Evolutionary conservation across 1,140 invertebrate genomes (phyloP), one percentile per base, ranked within the genome.

Genomic region (Leptinotarsa lineolata): DNA sequence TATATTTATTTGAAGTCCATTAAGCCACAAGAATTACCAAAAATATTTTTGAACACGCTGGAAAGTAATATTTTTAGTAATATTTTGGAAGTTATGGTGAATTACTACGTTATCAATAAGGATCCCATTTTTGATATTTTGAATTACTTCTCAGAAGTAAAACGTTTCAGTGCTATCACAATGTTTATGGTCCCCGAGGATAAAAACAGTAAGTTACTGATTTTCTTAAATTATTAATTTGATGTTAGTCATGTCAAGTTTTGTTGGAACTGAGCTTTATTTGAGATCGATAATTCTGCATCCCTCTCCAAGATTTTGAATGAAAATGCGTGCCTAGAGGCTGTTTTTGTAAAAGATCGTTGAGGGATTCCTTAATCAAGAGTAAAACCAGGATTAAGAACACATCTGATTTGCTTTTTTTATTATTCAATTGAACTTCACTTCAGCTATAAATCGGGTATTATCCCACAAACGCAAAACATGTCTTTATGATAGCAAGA

Each of bases 131-230:
- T 76, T 70, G 68, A 77, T 15, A 80, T 74, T 77, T 72, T 83
- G 44, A 45, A 66, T 18, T 44, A 70, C 60, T 72, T 83, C 11
- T 74, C 78, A 2, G 30, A 80, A 74, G 79, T 83, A 2, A 78
- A 77, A 63, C 73, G 82, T 45, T 83, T 83, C 73, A 73, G 75
- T 24, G 74, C 80, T 67, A 72, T 83, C 2, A 68, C 72, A 3
- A 81, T 83, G 77, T 82, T 83, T 74, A 74, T 83, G 77, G 70
- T 73, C 18, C 58, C 69, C 12, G 75, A 45, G 60, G 81, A 83
- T 78, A 83, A 81, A 76, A 78, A 80, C 30, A 72, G 82, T 82
- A 77, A 81, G 80, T 77, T 63, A 1, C 8, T 63, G 24, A 63
- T 63, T 63, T 20, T n/a, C 68, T 11, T 73, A 18, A 30, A 8